Percentiles rank a stretch among this genome's conserved stretches.
Conservation (phyloP, 2,113 vertebrate species). For the Myiagra hebetior region DNA sequence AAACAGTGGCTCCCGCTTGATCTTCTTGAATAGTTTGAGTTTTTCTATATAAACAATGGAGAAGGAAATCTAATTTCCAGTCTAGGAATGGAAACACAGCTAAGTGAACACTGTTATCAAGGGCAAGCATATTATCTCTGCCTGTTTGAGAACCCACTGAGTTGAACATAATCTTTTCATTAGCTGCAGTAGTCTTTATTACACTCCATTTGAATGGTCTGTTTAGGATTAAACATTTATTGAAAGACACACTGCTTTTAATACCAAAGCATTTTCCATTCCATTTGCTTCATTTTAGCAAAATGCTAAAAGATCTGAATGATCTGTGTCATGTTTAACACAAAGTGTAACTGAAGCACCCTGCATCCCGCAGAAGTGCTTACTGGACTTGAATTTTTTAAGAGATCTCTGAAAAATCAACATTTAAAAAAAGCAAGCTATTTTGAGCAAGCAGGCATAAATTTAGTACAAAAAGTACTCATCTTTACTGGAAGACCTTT, state of each 20-base stretch:
- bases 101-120: background rate
- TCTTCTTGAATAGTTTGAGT: background rate
- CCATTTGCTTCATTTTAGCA: background rate
- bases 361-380: background rate
- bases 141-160: background rate
- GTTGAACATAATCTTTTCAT: background rate
- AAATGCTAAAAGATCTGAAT: background rate
- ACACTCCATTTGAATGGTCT: background rate
- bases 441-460: background rate
- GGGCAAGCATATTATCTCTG: background rate
- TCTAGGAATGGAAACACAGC: background rate
- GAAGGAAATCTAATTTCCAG: background rate
- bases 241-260: background rate
- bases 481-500: background rate
- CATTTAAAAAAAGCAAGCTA: background rate
- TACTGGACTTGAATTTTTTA: background rate
- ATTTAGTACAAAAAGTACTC: background rate
- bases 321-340: background rate
- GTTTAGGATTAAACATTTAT: background rate
- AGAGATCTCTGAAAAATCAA: background rate
- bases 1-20: background rate
- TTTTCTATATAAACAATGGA: background rate
- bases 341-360: background rate
- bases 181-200: background rate
- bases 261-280: background rate